Evolutionary conservation across 2,797 vertebrate genomes (phyloP), one percentile per base, ranked within the genome.

Genomic region (Thunnus albacares): DNA sequence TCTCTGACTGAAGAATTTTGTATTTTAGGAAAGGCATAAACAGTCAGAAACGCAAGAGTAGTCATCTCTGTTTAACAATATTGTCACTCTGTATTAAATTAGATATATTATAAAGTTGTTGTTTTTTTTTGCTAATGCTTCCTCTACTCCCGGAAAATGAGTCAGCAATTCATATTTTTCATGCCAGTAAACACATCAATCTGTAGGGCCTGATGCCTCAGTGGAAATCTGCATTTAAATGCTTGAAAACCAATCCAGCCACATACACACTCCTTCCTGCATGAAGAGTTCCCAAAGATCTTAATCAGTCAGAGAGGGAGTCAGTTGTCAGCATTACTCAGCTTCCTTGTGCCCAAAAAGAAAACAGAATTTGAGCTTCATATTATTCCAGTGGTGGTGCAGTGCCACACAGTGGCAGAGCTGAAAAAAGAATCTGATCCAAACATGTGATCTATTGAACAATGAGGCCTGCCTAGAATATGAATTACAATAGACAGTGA

Each of bases 331-430:
- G 60, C 45, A 30, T 79, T 51, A 3, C 33, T 76, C 68, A 79
- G 75, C 68, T 55, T 71, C 66, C 49, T 26, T 10, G 18, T 10
- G 33, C 51, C 56, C 24, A 13, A 10, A 52, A 45, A 30, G 38
- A 65, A 85, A 75, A n/a, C 45, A 22, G 64, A 58, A 5, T 15
- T 4, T 55, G 57, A 47, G 7, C 30, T 61, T 56, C 3, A 1
- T 75, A 57, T 35, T 33, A 0, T 62, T 75, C 71, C 47, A 30
- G 52, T 65, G 84, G 79, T 22, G 75, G 57, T 49, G 81, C 83
- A 92, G 89, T 71, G 83, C 90, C 89, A 85, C 90, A 83, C 86
- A 60, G 89, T 91, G 89, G 92, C 65, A 1, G 72, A 79, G 53
- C 61, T 49, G 45, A 6, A 18, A 15, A 17, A 38, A 38, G 2